Conservation (phyloP, 2,888 invertebrate genomes). For the Scaptomyza parva region DNA sequence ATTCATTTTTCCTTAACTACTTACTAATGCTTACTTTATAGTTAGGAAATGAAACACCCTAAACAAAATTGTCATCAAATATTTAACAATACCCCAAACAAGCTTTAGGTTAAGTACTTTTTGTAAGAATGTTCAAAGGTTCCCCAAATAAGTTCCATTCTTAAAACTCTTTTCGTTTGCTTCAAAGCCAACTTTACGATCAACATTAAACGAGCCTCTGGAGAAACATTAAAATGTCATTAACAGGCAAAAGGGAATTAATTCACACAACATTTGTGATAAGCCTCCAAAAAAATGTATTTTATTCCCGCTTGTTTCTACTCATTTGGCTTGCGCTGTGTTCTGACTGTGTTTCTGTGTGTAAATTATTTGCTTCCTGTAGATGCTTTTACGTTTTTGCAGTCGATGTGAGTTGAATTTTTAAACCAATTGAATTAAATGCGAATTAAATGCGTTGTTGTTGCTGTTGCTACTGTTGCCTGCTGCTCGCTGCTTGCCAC, state of each 20-base stretch:
- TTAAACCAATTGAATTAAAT: constrained; percentile 72
- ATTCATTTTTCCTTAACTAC: no score
- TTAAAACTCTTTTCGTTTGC: background rate
- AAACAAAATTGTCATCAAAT: no score
- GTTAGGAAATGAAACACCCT: no score
- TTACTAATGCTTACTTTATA: no score
- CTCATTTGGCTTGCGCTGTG: constrained; percentile 42
- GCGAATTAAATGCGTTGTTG: constrained; percentile 67
- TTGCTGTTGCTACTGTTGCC: background rate
- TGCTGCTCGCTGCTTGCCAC: no score
- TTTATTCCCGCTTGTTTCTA: constrained; percentile 16
- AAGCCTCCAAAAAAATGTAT: constrained; percentile 1
- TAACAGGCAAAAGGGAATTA: background rate
- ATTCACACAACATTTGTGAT: constrained; percentile 8
- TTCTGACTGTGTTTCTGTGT: constrained; percentile 44
- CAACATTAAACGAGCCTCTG: background rate
- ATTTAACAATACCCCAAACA: no score
- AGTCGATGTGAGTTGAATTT: constrained; percentile 57
- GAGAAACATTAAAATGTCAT: constrained; percentile 12
- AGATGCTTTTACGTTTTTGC: constrained; percentile 42
- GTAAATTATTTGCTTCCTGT: constrained; percentile 72
- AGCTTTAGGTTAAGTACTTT: no score
- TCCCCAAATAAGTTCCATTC: no score
- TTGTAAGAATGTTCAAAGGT: no score
- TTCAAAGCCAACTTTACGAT: background rate